phyloP scores from a whole-genome alignment of 2,797 vertebrate genomes.

The Semotilus atromaculatus region DNA sequence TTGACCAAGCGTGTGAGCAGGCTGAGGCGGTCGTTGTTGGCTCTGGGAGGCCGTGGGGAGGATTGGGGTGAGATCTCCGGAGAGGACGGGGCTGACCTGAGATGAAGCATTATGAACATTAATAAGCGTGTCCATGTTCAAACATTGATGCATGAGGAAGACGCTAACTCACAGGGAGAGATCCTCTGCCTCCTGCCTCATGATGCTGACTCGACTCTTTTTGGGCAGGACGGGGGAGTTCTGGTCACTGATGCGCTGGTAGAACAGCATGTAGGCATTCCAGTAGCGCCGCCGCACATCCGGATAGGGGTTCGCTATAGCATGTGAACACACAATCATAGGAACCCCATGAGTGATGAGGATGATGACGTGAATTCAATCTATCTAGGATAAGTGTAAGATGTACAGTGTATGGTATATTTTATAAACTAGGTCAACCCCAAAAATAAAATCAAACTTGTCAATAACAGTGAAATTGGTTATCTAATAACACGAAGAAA shows the following conservation, averaged over 20 bases:
- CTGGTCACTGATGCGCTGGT: slow-evolving; percentile 96
- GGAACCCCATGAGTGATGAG: background rate
- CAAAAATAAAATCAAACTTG: background rate
- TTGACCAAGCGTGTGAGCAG: slow-evolving; percentile 94
- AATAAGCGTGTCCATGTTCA: background rate
- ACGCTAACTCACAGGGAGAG: slow-evolving; percentile 87
- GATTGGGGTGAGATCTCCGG: slow-evolving; percentile 98
- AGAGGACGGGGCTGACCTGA: slow-evolving; percentile 94
- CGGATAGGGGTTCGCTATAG: slow-evolving; percentile 93
- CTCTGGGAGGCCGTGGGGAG: slow-evolving; percentile 93
- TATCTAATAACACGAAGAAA: background rate
- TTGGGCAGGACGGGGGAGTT: slow-evolving; percentile 96
- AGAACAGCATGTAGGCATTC: slow-evolving; percentile 99
- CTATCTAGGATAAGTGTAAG: background rate
- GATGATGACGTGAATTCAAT: background rate
- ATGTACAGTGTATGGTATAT: background rate
- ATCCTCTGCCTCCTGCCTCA: slow-evolving; percentile 96
- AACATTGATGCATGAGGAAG: background rate
- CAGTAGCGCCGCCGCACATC: slow-evolving; percentile 96
- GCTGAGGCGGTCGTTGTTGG: slow-evolving; percentile 95
- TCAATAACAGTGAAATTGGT: background rate
- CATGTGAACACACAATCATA: background rate
- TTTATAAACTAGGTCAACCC: background rate
- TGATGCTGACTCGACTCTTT: slow-evolving; percentile 96
- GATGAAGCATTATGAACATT: background rate